Base-by-base conservation (phyloP, 2,113 vertebrate genomes). In the Quiscalus mexicanus region DNA sequence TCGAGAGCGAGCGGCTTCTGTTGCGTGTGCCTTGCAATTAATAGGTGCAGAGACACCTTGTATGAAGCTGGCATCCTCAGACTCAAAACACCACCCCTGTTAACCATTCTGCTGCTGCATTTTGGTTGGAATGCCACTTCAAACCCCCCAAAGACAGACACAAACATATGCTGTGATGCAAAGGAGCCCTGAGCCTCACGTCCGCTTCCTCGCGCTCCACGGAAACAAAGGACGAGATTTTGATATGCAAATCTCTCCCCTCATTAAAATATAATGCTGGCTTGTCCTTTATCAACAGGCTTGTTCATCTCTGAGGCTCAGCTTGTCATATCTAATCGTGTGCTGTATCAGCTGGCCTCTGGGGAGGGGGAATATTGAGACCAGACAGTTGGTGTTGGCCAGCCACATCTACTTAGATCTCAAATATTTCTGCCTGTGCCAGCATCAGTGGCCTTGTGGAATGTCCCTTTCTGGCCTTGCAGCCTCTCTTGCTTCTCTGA, bases 241-340 rank as follows among this genome's bases (percentile, higher is more conserved):
- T 87, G 77, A 84, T 71, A 27, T 84, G 80, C 41, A 87, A 62
- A 92, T 95, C 58, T 10, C 56, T 15, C 13, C 20, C 35, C 4
- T 56, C 60, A 58, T 90, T 91, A 78, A 93, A 95, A 60, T 62
- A 74, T 27, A 70, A 89, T 39, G 52, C 42, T 75, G 27, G 8
- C 52, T 90, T 30, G 22, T 89, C 84, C 84, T 84, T 88, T 62
- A 60, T 52, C 86, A 91, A 41, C 76, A 35, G 52, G 60, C 49
- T 73, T 68, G 77, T 60, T 92, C 59, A 18, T 69, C 83, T 92
- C 42, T 22, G 47, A 91, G 56, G 53, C 52, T 74, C 77, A 76
- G 62, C 65, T 76, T 49, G 56, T 73, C 10, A 0, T 30, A 25
- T 28, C 33, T 87, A 15, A 89, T 53, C 12, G 1, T 49, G 56